Conservation (phyloP, 2,113 vertebrate species). For the Microcebus jonahi region DNA sequence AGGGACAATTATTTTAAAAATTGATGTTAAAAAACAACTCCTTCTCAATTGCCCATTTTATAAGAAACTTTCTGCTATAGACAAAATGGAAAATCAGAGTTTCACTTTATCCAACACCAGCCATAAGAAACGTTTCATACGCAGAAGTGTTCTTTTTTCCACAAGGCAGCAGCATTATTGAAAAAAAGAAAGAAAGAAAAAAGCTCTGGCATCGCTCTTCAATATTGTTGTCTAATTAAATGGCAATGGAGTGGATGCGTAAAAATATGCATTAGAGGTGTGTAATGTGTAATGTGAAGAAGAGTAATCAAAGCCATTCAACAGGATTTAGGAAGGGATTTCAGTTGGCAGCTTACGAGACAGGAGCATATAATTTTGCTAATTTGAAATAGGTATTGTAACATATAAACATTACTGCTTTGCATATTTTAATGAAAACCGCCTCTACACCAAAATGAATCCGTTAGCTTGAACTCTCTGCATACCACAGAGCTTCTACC, state of each 20-base stretch:
- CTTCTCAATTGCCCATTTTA: conserved; percentile 51
- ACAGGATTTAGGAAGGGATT: conserved; percentile 82
- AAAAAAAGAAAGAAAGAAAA: conserved; percentile 6
- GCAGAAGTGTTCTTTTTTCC: background rate
- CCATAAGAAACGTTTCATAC: conserved; percentile 62
- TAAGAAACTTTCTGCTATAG: conserved; percentile 34
- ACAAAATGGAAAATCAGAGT: conserved; percentile 67
- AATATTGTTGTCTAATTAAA: conserved; percentile 87
- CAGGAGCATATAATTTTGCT: conserved; percentile 84
- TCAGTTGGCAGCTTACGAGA: conserved; percentile 81
- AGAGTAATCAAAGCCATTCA: conserved; percentile 85
- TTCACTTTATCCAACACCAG: conserved; percentile 40
- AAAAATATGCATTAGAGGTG: conserved; percentile 81
- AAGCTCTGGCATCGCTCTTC: conserved; percentile 74
- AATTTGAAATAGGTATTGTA: conserved; percentile 86
- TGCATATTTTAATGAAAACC: conserved; percentile 87
- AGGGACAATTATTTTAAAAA: conserved; percentile 16
- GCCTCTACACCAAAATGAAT: conserved; percentile 73
- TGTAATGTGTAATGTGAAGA: conserved; percentile 82
- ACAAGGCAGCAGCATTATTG: conserved; percentile 25
- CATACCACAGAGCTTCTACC: conserved; percentile 64
- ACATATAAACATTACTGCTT: conserved; percentile 82
- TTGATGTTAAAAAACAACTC: conserved; percentile 40
- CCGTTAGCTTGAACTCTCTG: conserved; percentile 78
- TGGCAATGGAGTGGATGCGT: conserved; percentile 82